Base-by-base conservation (phyloP, 2,113 vertebrate genomes). In the Daboia siamensis region DNA sequence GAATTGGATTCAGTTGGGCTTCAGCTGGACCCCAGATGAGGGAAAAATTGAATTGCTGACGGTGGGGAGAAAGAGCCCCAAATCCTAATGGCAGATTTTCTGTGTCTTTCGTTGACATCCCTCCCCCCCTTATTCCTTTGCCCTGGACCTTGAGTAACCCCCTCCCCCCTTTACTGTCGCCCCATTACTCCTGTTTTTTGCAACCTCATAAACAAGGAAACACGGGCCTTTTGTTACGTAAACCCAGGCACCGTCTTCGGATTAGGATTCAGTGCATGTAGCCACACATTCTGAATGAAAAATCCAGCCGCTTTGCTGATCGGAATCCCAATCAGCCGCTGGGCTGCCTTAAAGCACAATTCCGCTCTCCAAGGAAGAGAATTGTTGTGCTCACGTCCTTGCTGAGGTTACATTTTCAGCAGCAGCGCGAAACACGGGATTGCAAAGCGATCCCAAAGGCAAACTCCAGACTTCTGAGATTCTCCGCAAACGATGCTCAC, bases 261-360 rank as follows among this genome's bases (percentile, higher is more conserved):
- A 0, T 84, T 88, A 93, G 39, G 7, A 93, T 90, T 0, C 84
- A 2, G 44, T 52, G 10, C 5, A 15, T 15, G 64, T 33, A 0
- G 54, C 90, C 7, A 1, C 24, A 17, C 21, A 8, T 24, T 33
- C 51, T 3, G 39, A 85, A 88, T 23, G 90, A 59, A 52, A 13
- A 13, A 23, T 2, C 26, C 69, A 7, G 55, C 64, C 54, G 64
- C 93, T 44, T 44, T 24, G 44, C 90, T n/a, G 90, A 86, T 9
- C 86, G 2, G 93, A 90, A 91, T 93, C 55, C 46, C 69, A 93
- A 54, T 57, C 52, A 88, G 93, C 54, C 15, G 11, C 33, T 86
- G 5, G 52, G 26, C 86, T 8, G 6, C 26, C 52, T 24, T 7
- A n/a, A 39, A 21, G 3, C 5, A 8, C 69, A 74, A 51, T 48